Percentiles rank a stretch among this genome's conserved stretches.
Conservation (phyloP, 2,113 vertebrate species). For the Rhinopithecus roxellana region DNA sequence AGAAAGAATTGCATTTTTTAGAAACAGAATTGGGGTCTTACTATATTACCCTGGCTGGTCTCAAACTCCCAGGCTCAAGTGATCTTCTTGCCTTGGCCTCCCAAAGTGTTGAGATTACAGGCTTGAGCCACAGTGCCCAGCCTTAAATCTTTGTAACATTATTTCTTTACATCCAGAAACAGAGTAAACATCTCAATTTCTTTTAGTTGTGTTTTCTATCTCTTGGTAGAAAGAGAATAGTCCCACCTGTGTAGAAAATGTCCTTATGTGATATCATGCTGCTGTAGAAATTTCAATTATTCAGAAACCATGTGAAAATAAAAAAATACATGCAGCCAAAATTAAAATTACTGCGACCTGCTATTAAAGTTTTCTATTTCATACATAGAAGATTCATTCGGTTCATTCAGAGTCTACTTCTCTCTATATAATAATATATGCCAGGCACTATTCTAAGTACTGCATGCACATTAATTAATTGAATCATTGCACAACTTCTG, state of each 20-base stretch:
- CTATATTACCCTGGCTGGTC: no score
- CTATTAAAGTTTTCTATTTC: neutral
- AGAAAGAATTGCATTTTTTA: neutral
- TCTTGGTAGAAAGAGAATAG: neutral
- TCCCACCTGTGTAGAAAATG: neutral
- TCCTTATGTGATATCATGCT: neutral
- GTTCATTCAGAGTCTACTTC: neutral
- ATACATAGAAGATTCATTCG: neutral
- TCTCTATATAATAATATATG: neutral
- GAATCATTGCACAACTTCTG: neutral
- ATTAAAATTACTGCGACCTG: neutral
- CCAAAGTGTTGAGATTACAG: no score
- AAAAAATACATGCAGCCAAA: neutral
- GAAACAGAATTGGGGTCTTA: no score
- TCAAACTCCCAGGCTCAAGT: no score
- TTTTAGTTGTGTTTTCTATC: neutral
- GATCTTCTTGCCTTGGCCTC: no score
- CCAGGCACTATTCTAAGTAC: neutral
- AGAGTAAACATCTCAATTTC: neutral
- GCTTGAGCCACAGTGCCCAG: no score
- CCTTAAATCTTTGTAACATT: neutral
- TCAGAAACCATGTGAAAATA: neutral
- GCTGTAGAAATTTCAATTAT: neutral
- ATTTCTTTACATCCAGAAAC: conserved; percentile 4
- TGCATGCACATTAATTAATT: neutral